Evolutionary conservation across 1,140 invertebrate genomes (phyloP), one percentile per base, ranked within the genome.

Genomic region (Drosophila littoralis): DNA sequence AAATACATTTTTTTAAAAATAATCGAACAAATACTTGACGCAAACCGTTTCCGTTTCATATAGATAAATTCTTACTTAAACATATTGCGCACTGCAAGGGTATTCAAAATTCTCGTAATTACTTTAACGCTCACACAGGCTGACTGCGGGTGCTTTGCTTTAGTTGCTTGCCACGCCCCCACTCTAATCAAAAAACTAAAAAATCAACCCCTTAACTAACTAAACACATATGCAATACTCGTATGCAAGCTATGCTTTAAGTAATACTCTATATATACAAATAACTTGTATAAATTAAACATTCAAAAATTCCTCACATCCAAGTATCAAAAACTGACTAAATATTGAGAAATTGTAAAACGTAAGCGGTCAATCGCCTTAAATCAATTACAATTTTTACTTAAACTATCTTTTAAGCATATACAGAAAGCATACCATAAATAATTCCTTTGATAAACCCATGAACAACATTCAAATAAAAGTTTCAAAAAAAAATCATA

Each of bases 241-340:
- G 42, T 33, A 42, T 59, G 50, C 43, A 61, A 74, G 51, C 38
- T 58, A 70, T 64, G 67, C 66, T 51, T 74, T 64, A 70, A 75
- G 59, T 45, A 22, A 70, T 61, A 38, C 13, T 48, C 36, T 36
- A 38, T 64, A 51, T 60, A 83, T 32, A 52, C n/a, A 40, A 10
- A 64, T 57, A 52, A 60, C 54, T 57, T 76, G 61, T 69, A 61
- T 84, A 52, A 70, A 66, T 65, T 15, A 68, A 59, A 65, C 48
- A 12, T 54, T 51, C 33, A 17, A 50, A 45, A 66, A 61, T 67
- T 85, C 72, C 81, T 81, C 81, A 67, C 42, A 81, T 83, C 81
- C 85, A 90, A 90, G 81, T 89, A 89, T 90, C 81, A 85, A 81
- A 82, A 90, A 69, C 71, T 74, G 72, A 81, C 84, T 89, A 84